Conservation (phyloP, 2,797 vertebrate species). For the Danio jaintianensis region DNA sequence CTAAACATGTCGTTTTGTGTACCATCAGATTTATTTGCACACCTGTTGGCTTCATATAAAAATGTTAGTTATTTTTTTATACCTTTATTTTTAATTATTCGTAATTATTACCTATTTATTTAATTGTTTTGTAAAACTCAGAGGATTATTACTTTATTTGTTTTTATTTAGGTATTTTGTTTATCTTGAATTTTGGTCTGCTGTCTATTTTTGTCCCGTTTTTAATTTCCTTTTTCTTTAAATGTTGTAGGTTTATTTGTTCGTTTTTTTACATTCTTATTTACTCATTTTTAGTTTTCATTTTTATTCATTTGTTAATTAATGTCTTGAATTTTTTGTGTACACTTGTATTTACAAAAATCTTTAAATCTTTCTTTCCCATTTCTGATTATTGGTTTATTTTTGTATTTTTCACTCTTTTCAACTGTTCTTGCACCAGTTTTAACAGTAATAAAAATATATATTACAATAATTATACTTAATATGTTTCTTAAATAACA, state of each 20-base stretch:
- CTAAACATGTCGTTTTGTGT: background rate
- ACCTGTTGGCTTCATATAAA: background rate
- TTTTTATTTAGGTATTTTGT: background rate
- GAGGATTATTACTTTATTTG: background rate
- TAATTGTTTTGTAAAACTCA: background rate
- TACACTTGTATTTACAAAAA: no score
- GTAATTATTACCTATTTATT: background rate
- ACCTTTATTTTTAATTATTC: background rate
- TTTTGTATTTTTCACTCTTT: no score
- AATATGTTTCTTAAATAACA: no score
- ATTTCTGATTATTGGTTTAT: no score
- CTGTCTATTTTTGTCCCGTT: background rate
- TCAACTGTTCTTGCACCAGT: no score
- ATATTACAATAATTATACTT: no score
- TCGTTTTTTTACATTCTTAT: no score
- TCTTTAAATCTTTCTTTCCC: no score
- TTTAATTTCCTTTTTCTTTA: background rate
- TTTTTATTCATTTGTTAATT: background rate
- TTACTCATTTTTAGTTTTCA: background rate
- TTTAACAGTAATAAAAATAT: no score
- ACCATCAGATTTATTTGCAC: background rate
- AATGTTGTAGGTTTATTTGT: background rate
- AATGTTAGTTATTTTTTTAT: background rate
- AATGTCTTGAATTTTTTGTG: no score
- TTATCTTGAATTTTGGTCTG: background rate